A percentile compares a stretch with the other conserved stretches of the same genome.
Evolutionary conservation across 2,888 invertebrate species (phyloP).

Genomic region (Drosophila neotestacea): DNA sequence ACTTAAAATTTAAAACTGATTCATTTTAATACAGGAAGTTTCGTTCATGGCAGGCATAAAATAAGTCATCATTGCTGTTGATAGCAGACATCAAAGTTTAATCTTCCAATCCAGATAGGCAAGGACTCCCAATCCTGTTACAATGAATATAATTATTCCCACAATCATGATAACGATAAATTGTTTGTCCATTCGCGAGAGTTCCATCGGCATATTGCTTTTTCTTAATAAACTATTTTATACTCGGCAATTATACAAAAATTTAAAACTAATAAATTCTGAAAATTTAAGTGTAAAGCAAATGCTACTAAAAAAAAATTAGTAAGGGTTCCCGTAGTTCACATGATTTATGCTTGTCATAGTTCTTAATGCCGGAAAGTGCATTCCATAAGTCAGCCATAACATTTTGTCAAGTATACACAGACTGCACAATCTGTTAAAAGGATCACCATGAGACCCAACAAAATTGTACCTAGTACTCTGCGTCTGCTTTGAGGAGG

Average conservation of each 20-base stretch:
- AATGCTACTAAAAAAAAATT: slow-evolving; percentile 1
- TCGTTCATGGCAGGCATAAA: background rate
- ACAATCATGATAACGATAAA: slow-evolving; percentile 11
- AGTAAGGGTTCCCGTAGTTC: background rate
- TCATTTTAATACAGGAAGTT: background rate
- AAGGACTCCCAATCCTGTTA: background rate
- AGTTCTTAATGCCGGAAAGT: background rate
- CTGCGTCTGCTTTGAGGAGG: background rate
- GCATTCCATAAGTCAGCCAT: background rate
- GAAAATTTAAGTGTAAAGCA: slow-evolving; percentile 4
- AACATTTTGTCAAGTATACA: background rate
- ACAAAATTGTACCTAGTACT: background rate
- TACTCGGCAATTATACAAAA: background rate
- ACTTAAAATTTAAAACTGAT: background rate
- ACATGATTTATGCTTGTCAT: background rate
- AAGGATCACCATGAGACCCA: background rate
- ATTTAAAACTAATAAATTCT: slow-evolving; percentile 1
- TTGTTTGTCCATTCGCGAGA: background rate
- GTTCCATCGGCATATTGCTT: background rate
- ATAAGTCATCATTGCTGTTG: background rate
- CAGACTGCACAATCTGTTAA: background rate
- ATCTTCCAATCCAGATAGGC: slow-evolving; percentile 6
- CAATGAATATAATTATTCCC: background rate
- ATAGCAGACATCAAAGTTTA: background rate
- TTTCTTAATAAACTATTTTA: background rate